Evolutionary conservation across 2,888 invertebrate genomes (phyloP).

Genomic region (Drosophila diplacantha): DNA sequence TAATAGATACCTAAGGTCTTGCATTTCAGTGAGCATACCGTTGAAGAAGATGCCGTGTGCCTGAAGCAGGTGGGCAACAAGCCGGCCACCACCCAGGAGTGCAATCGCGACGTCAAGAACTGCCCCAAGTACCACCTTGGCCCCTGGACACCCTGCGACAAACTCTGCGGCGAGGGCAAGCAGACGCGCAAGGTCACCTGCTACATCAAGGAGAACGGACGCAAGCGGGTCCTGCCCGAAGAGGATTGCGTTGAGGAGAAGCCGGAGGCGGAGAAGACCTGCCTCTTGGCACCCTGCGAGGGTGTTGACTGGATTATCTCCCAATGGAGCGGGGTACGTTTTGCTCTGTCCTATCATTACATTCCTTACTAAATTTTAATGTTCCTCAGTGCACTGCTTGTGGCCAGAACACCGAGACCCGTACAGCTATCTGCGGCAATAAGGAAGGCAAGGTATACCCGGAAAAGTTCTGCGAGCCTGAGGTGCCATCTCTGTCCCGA

Average conservation of each 20-base stretch:
- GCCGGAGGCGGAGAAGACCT: conserved; percentile 84
- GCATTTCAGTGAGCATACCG: conserved; percentile 80
- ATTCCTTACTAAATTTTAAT: background rate
- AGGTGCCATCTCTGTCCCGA: conserved; percentile 82
- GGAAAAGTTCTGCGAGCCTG: conserved; percentile 83
- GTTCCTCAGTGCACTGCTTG: conserved; percentile 86
- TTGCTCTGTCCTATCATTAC: rapidly evolving
- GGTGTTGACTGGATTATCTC: conserved; percentile 94
- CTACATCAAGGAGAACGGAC: conserved; percentile 82
- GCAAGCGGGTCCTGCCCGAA: conserved; percentile 83
- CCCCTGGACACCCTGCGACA: conserved; percentile 95
- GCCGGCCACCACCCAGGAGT: conserved; percentile 84
- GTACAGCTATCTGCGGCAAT: conserved; percentile 86
- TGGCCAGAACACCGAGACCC: conserved; percentile 85
- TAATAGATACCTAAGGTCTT: background rate
- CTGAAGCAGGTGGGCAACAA: conserved; percentile 83
- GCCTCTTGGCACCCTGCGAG: conserved; percentile 89
- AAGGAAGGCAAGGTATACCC: conserved; percentile 83
- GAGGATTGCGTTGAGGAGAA: conserved; percentile 83
- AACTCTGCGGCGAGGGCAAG: conserved; percentile 92
- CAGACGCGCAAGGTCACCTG: conserved; percentile 90
- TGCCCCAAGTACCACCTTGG: conserved; percentile 93
- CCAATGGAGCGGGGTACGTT: conserved; percentile 90
- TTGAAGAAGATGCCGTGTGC: conserved; percentile 88
- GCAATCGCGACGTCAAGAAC: conserved; percentile 84